Base-by-base conservation (phyloP, 2,888 invertebrate genomes). In the Vesta saturnalis region DNA sequence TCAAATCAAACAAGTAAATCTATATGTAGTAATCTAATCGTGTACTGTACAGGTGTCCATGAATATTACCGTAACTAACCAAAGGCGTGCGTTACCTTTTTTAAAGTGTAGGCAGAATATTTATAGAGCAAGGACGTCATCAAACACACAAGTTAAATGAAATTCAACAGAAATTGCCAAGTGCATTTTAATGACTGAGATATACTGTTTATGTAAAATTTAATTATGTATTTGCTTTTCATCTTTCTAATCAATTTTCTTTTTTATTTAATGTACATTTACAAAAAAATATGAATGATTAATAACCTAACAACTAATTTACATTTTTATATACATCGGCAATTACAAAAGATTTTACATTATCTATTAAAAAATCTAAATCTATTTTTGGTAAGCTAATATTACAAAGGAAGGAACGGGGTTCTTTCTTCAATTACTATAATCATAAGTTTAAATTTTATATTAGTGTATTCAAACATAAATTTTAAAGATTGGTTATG, bases 31-130 rank as follows among this genome's bases (percentile, higher is more conserved):
- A 79, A 79, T 79, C 78, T 79, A 79, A 79, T 79, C 79, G 77
- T 76, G 78, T 77, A 79, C 78, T 77, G 78, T 77, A 79, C 80
- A 80, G 80, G 80, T 80, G 80, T 79, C 79, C 78, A 77, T 77
- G 78, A 78, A 78, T 80, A 79, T 78, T 77, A 76, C 74, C 39
- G 39, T 39, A 70, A 73, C 74, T 73, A 69, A 64, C 75, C 73
- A 73, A 73, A 78, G 77, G 77, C 74, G 77, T 77, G 74, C 73
- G 70, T 72, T 73, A 72, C 47, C 21, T 52, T 75, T 78, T 79
- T 77, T 76, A 75, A 71, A 67, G 76, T 76, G 79, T 79, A 77
- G 78, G 79, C 54, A 67, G 78, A 68, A 77, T 77, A 79, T 79
- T 78, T 79, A 79, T 79, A 73, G 76, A 74, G 74, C 77, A 78